These are phyloP conservation scores for Caenorhabditis imperialis DNA, from an alignment of 2,888 invertebrate genomes.

Conservation along the genomic window DNA sequence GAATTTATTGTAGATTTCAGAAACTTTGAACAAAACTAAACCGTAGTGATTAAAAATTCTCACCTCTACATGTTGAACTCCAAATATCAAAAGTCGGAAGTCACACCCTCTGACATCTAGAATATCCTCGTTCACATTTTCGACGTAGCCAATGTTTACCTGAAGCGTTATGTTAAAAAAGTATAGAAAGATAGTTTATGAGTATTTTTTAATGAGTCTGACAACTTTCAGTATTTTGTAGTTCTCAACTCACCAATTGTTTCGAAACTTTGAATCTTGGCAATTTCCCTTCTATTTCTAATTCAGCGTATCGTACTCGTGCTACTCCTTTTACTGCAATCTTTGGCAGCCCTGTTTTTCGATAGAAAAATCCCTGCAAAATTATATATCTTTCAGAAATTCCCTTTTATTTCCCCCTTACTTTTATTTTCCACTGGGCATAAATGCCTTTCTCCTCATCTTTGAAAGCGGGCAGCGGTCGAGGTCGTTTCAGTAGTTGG, in stretches of 20 bases:
- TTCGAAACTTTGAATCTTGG: constrained; percentile 48
- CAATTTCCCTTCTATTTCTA: constrained; percentile 54
- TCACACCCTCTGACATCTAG: constrained; percentile 62
- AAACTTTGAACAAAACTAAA: background rate
- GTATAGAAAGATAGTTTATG: too few relatives aligned
- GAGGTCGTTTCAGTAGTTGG: constrained; percentile 64
- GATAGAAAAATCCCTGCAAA: constrained; percentile 59
- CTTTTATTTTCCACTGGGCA: constrained; percentile 68
- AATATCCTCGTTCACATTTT: constrained; percentile 57
- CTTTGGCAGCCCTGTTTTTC: constrained; percentile 56
- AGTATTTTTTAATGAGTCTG: background rate
- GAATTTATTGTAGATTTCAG: background rate
- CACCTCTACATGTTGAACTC: constrained; percentile 60
- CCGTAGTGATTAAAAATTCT: background rate
- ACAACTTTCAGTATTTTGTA: background rate
- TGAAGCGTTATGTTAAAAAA: too few relatives aligned
- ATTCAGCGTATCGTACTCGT: constrained; percentile 53
- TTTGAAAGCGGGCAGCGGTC: constrained; percentile 62
- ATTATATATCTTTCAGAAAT: background rate
- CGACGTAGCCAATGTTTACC: constrained; percentile 64
- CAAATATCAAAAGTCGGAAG: constrained; percentile 60
- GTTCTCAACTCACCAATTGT: constrained; percentile 31
- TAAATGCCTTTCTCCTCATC: constrained; percentile 66
- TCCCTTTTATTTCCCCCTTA: constrained; percentile 1
- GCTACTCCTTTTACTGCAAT: constrained; percentile 57